Evolutionary conservation across 1,140 invertebrate genomes (phyloP), one percentile per base, ranked within the genome.

Genomic region (Chelonus insularis): DNA sequence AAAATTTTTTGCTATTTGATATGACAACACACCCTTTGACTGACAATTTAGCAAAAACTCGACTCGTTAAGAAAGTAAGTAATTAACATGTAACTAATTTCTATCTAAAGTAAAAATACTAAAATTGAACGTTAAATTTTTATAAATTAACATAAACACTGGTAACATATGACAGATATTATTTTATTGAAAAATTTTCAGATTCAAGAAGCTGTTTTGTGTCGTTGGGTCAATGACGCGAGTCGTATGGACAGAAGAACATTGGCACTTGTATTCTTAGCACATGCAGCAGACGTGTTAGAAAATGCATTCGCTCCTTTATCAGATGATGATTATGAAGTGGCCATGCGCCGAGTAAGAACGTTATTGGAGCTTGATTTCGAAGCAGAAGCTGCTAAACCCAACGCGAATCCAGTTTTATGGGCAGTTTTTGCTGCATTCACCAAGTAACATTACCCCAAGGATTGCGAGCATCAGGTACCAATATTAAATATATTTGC

Each of bases 21-120:
- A 99, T 99, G 97, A 99, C 98, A 20, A 99, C 97, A 68, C 98
- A 99, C 88, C 98, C 98, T 34, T 85, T 99, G 37, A 96, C 93
- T 54, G 96, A 99, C 81, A 93, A 93, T 83, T 86, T 91, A 65
- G 90, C 95, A n/a, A 99, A 99, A 86, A 92, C 91, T 68, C 91
- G 96, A 69, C 87, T 99, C 65, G 94, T 99, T 36, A 98, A 98
- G 86, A 97, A 97, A 87, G 92, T 94, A 79, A 69, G 63, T 41
- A 51, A 21, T 36, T 52, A n/a, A n/a, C n/a, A n/a, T n/a, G n/a
- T n/a, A n/a, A n/a, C n/a, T n/a, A n/a, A n/a, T n/a, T n/a, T n/a
- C n/a, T n/a, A n/a, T n/a, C n/a, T n/a, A n/a, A n/a, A n/a, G n/a
- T n/a, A n/a, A n/a, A n/a, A n/a, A n/a, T n/a, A n/a, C n/a, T n/a